phyloP scores from a whole-genome alignment of 2,888 invertebrate genomes.

The Polymixis lichenea region DNA sequence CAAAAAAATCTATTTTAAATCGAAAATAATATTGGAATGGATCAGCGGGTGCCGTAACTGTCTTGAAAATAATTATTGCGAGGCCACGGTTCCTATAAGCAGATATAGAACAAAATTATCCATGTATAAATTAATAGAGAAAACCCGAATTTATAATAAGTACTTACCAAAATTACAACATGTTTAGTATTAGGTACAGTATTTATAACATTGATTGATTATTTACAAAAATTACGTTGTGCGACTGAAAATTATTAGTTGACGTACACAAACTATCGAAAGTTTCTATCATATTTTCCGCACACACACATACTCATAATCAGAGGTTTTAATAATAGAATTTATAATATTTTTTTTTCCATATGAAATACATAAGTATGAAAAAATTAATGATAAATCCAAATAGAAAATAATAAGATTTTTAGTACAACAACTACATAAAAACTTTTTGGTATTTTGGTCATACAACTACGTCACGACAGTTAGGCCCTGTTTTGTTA shows the following conservation, averaged over 20 bases:
- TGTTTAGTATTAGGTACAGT: slow-evolving; percentile 72
- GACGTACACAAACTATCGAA: slow-evolving; percentile 38
- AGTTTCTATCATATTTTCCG: slow-evolving; percentile 57
- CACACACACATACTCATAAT: slow-evolving; percentile 65
- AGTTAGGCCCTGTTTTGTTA: slow-evolving; percentile 80
- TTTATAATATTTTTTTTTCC: slow-evolving; percentile 44
- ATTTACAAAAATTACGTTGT: slow-evolving; percentile 79
- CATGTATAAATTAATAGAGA: slow-evolving; percentile 62
- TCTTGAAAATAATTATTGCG: slow-evolving; percentile 77
- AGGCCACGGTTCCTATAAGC: slow-evolving; percentile 81
- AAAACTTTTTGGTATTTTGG: slow-evolving; percentile 78
- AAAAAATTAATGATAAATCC: slow-evolving; percentile 61
- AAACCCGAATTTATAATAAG: slow-evolving; percentile 81
- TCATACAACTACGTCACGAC: slow-evolving; percentile 81
- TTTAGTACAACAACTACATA: slow-evolving; percentile 80
- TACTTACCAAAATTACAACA: slow-evolving; percentile 82
- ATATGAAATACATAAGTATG: slow-evolving; percentile 53
- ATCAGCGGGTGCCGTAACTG: slow-evolving; percentile 78
- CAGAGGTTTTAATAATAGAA: slow-evolving; percentile 51
- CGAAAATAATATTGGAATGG: slow-evolving; percentile 79
- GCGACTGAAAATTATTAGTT: slow-evolving; percentile 67
- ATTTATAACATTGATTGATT: slow-evolving; percentile 74
- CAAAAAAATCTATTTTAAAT: slow-evolving; percentile 47
- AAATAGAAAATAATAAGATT: slow-evolving; percentile 71
- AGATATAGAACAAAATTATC: slow-evolving; percentile 57